phyloP scores from a whole-genome alignment of 2,888 invertebrate genomes.

The Platycnemis pennipes region DNA sequence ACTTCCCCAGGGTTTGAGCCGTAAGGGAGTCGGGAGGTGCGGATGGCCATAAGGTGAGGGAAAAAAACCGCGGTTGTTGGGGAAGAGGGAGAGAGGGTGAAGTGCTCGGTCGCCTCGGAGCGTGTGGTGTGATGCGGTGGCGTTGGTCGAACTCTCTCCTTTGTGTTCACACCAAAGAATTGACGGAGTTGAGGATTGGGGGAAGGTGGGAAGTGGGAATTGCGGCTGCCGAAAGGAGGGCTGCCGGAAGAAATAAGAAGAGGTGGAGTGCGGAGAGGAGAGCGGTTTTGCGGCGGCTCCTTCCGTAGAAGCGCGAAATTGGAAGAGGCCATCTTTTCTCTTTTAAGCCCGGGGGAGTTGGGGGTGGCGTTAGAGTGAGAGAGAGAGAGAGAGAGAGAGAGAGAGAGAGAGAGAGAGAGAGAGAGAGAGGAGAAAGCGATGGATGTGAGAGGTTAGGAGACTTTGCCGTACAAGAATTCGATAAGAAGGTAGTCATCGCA shows the following conservation, averaged over 20 bases:
- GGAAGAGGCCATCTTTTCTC: not conserved
- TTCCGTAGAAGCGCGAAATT: not conserved
- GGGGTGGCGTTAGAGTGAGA: not conserved
- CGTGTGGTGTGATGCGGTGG: not conserved
- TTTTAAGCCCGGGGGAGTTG: too few relatives aligned
- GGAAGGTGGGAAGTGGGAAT: not conserved
- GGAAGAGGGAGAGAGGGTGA: not conserved
- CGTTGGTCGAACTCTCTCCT: not conserved
- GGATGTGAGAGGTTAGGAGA: not conserved
- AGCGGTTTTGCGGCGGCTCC: slow-evolving; percentile 1
- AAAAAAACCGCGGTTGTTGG: not conserved
- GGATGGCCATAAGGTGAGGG: not conserved
- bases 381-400: too few relatives aligned
- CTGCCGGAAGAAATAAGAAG: not conserved
- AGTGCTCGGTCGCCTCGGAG: not conserved
- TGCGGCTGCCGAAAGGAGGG: not conserved
- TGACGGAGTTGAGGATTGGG: not conserved
- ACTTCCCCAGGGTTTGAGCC: not conserved
- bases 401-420: too few relatives aligned
- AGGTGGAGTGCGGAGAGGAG: not conserved
- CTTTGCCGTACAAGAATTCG: not conserved
- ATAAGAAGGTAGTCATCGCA: not conserved
- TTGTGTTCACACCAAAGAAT: not conserved
- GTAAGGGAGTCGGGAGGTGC: not conserved
- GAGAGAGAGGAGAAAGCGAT: not conserved